Base-by-base conservation (phyloP, 2,113 vertebrate species). In the Orthonyx spaldingii region DNA sequence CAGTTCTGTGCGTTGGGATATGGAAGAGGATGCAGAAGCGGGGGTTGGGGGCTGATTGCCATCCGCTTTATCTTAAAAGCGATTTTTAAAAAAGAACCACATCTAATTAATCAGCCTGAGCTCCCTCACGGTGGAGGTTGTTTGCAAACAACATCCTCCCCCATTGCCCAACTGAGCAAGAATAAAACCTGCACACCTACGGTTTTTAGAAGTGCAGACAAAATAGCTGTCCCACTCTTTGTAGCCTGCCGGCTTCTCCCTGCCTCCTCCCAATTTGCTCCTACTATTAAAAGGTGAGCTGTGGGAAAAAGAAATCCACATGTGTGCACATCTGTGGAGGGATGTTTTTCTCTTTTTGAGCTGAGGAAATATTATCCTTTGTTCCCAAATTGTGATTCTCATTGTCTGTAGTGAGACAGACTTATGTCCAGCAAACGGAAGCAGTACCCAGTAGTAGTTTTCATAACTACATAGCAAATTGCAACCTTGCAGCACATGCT, bases 101-200 rank as follows among this genome's bases (percentile, higher is more conserved):
- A 52, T 87, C 5, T 53, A 86, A 76, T 93, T 94, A 92, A 94
- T 89, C 82, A 39, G 84, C 71, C 77, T 9, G 69, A 90, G 94
- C 79, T 92, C 60, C 37, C 63, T 74, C 52, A 57, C 59, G 13
- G 32, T 55, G 56, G 85, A 92, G 64, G 47, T 88, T 96, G 95
- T 97, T 98, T 97, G 96, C 97, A 95, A 93, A 97, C 95, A 96
- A 88, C 91, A 91, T 92, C 83, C 93, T 95, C 78, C 91, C 61
- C 83, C 92, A 63, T 44, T 91, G 70, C 95, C 93, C 91, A 82
- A 55, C 46, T 59, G 53, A 89, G 84, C 82, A 87, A 92, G 87
- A 91, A 89, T 85, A 88, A 89, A 95, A 93, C 80, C 77, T 65
- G 85, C 39, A 90, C 96, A 96, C 96, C 97, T 97, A 96, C 80